Evolutionary conservation across 2,113 vertebrate species (phyloP).

Genomic region (Macquaria ambigua): DNA sequence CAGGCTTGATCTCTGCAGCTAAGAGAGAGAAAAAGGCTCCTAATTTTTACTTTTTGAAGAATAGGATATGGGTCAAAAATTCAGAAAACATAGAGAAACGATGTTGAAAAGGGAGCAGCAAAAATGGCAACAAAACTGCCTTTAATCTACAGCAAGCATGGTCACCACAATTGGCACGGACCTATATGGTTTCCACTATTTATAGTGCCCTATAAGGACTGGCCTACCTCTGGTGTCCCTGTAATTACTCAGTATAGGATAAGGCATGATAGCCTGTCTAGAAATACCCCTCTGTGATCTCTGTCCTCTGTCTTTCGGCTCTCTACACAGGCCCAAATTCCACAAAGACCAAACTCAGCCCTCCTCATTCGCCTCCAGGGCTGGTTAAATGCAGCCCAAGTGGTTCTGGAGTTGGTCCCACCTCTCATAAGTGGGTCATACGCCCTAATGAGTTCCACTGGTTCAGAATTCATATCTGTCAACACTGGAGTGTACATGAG

Average conservation of each 20-base stretch:
- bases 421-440: constrained; percentile 55
- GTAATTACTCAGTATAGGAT: constrained; percentile 82
- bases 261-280: constrained; percentile 65
- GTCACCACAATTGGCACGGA: constrained; percentile 68
- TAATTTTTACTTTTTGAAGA: constrained; percentile 10
- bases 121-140: constrained; percentile 53
- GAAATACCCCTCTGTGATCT: constrained; percentile 81
- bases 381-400: constrained; percentile 36
- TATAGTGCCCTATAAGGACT: constrained; percentile 63
- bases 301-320: constrained; percentile 39
- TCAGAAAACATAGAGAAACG: constrained; percentile 19
- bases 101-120: constrained; percentile 44
- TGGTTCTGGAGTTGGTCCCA: constrained; percentile 51
- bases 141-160: constrained; percentile 66
- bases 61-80: constrained; percentile 22
- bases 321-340: constrained; percentile 34
- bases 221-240: constrained; percentile 61
- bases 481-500: constrained; percentile 18
- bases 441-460: constrained; percentile 37
- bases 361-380: constrained; percentile 23
- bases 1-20: constrained; percentile 3
- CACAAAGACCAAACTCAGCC: constrained; percentile 55
- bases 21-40: neutral
- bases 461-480: constrained; percentile 49
- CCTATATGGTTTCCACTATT: constrained; percentile 72